Evolutionary conservation across 2,888 invertebrate genomes (phyloP), one percentile per base, ranked within the genome.

Genomic region (Drosophila kokeensis): DNA sequence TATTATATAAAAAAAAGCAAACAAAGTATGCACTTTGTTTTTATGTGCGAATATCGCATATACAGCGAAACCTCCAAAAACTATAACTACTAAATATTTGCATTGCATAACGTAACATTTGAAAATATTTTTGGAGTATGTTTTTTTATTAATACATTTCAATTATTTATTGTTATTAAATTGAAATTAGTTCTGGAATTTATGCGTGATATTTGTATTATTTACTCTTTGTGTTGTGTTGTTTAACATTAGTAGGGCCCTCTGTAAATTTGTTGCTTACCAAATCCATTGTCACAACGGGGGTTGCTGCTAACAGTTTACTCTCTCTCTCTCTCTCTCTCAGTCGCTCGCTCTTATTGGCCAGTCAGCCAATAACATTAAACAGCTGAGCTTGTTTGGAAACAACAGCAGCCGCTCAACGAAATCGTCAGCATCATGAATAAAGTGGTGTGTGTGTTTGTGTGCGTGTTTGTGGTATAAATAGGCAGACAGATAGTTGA

Each of bases 381-480:
- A 90, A 91, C 90, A 90, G 90, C 91, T 90, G 90, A 90, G 91
- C 82, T 85, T 82, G 89, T 89, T 90, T 84, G 82, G 68, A 82
- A 89, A 89, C 79, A 89, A 85, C 78, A 78, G 89, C 81, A 86
- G 83, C 38, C 70, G 62, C 52, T 61, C 52, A 60, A 53, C 53
- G 58, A 61, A 45, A 29, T 50, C 45, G 27, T 55, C 27, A 38
- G n/a, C 27, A 38, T 36, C 36, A 36, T 18, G 18, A 24, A 45
- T 32, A 45, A 45, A 45, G 45, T 24, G 24, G 24, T 15, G 24
- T 15, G 21, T 21, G 21, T 42, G 40, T 40, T n/a, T n/a, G 21
- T 40, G 40, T 13, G 42, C 21, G 42, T 42, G 21, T 6, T 42
- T 42, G 32, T 29, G 45, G 24, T 40, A 34, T 49, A 59, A 24